phyloP scores from a whole-genome alignment of 2,888 invertebrate genomes.

The Allolobophora icterica region DNA sequence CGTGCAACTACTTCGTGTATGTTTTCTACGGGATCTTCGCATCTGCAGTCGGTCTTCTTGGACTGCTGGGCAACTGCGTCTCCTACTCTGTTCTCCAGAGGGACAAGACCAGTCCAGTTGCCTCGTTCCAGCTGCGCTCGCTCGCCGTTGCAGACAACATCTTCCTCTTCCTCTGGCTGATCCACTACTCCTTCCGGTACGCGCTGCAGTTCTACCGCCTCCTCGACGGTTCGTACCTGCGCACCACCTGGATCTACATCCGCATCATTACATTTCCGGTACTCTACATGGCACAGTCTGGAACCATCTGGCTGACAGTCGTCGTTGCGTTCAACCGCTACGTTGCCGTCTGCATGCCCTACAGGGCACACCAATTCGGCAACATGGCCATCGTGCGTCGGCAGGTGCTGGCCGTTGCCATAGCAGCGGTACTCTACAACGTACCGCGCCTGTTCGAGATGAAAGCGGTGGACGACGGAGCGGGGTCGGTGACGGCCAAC shows the following conservation, averaged over 20 bases:
- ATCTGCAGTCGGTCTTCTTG: background rate
- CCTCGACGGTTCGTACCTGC: background rate
- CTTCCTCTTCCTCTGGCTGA: conserved; percentile 46
- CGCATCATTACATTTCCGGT: conserved; percentile 48
- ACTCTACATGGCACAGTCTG: conserved; percentile 49
- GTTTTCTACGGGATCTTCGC: conserved; percentile 18
- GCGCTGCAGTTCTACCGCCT: conserved; percentile 35
- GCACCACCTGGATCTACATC: conserved; percentile 42
- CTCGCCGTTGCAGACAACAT: conserved; percentile 47
- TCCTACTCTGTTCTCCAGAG: conserved; percentile 45
- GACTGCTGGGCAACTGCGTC: conserved; percentile 41
- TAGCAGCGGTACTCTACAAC: conserved; percentile 47
- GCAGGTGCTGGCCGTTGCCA: conserved; percentile 43
- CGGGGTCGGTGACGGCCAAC: conserved; percentile 34
- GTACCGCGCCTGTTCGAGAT: conserved; percentile 49
- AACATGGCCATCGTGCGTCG: conserved; percentile 47
- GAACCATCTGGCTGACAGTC: conserved; percentile 50
- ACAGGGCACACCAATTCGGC: conserved; percentile 47
- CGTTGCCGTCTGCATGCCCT: conserved; percentile 50
- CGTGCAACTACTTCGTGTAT: conserved; percentile 7
- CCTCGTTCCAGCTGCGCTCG: conserved; percentile 47
- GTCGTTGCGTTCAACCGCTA: conserved; percentile 50
- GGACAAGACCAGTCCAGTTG: conserved; percentile 44
- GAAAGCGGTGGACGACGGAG: conserved; percentile 1
- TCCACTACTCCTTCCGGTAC: conserved; percentile 46